phyloP scores from a whole-genome alignment of 2,113 vertebrate genomes.

The Salminus brasiliensis region DNA sequence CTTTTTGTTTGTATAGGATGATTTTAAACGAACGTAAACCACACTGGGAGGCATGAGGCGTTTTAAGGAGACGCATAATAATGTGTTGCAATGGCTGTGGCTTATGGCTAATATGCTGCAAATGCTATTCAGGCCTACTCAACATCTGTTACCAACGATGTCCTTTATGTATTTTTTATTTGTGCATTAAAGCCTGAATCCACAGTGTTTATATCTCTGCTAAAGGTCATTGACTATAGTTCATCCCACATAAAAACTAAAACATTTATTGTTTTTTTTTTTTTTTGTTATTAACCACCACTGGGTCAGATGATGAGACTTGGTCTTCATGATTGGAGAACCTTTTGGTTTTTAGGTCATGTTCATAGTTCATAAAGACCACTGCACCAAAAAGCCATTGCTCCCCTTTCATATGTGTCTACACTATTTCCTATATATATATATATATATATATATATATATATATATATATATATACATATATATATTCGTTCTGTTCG shows the following conservation, averaged over 20 bases:
- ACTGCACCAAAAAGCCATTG: slow-evolving; percentile 15
- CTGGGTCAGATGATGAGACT: background rate
- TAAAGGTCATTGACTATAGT: too few relatives aligned
- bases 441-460: slow-evolving; percentile 34
- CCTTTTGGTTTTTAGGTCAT: slow-evolving; percentile 37
- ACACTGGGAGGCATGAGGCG: too few relatives aligned
- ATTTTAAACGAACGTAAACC: background rate
- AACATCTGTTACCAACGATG: background rate
- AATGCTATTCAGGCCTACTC: background rate
- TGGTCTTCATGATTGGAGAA: background rate
- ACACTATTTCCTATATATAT: slow-evolving; percentile 31
- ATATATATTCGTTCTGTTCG: background rate
- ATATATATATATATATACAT: slow-evolving; percentile 41
- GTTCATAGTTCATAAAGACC: background rate
- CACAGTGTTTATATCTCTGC: background rate
- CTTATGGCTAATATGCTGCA: background rate
- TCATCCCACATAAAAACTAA: background rate
- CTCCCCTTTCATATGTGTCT: slow-evolving; percentile 27
- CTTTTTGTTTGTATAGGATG: slow-evolving; percentile 8
- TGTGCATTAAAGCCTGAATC: background rate
- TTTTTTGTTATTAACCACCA: slow-evolving; percentile 20
- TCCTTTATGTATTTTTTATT: background rate
- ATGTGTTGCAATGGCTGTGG: background rate
- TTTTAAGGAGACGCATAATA: background rate
- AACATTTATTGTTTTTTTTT: background rate